Percentiles rank a stretch among this genome's conserved stretches.
phyloP scores from a whole-genome alignment of 2,113 vertebrate genomes.

The Microcebus murinus region DNA sequence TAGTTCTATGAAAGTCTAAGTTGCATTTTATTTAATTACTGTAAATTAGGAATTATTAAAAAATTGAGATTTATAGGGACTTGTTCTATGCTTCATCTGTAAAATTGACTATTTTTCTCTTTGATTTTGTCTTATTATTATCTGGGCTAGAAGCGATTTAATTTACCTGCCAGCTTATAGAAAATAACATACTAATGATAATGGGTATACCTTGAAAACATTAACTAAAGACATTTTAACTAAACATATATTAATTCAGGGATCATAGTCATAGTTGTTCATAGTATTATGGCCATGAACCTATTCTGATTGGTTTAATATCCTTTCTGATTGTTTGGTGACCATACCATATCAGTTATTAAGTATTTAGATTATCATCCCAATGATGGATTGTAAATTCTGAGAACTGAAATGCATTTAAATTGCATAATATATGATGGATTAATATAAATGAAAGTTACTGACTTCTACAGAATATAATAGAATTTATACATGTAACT shows the following conservation, averaged over 20 bases:
- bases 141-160: background rate
- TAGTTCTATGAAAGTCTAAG: background rate
- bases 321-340: background rate
- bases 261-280: background rate
- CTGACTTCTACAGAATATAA: slow-evolving; percentile 9
- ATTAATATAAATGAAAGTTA: background rate
- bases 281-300: background rate
- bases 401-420: background rate
- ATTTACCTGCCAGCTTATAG: background rate
- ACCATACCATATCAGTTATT: background rate
- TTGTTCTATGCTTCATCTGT: background rate
- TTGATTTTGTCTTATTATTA: background rate
- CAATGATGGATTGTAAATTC: background rate
- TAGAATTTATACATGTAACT: background rate
- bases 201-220: background rate
- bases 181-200: background rate
- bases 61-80: background rate
- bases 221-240: background rate
- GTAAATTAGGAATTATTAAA: background rate
- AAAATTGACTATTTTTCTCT: background rate
- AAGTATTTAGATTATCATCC: background rate
- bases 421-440: background rate
- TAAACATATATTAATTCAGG: background rate
- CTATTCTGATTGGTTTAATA: background rate
- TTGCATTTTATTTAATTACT: background rate